Percentiles rank a stretch among this genome's conserved stretches.
phyloP scores from a whole-genome alignment of 2,113 vertebrate species.

The Peromyscus leucopus region DNA sequence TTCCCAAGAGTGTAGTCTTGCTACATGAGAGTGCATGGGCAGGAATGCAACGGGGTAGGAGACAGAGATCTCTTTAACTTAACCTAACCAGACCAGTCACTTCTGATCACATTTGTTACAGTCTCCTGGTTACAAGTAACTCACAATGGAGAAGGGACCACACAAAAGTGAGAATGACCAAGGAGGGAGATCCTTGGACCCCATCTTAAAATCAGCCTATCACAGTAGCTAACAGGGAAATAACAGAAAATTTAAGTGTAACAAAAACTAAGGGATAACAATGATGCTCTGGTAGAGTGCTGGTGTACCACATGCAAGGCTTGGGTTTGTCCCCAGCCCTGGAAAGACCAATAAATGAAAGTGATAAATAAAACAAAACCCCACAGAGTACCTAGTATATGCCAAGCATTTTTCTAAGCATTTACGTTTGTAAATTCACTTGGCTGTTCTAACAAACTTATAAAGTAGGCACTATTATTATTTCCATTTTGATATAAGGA shows the following conservation, averaged over 20 bases:
- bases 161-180: neutral
- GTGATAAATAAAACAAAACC: neutral
- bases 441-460: neutral
- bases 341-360: neutral
- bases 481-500: conserved; percentile 8
- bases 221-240: neutral
- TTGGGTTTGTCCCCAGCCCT: neutral
- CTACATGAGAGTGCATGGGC: neutral
- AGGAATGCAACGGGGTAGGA: neutral
- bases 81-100: neutral
- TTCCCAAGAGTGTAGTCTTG: neutral
- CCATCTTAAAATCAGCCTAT: neutral
- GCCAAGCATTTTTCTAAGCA: neutral
- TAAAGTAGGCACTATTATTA: neutral
- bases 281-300: too few species aligned
- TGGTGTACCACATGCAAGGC: neutral
- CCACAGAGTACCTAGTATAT: neutral
- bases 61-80: neutral
- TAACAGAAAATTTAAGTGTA: neutral
- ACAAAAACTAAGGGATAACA: neutral
- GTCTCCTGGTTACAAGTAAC: neutral
- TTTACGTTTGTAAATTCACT: conserved; percentile 20
- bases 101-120: neutral
- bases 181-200: neutral
- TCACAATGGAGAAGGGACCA: neutral